phyloP scores from a whole-genome alignment of 2,888 invertebrate species.

The Drosophila nr. fundita region DNA sequence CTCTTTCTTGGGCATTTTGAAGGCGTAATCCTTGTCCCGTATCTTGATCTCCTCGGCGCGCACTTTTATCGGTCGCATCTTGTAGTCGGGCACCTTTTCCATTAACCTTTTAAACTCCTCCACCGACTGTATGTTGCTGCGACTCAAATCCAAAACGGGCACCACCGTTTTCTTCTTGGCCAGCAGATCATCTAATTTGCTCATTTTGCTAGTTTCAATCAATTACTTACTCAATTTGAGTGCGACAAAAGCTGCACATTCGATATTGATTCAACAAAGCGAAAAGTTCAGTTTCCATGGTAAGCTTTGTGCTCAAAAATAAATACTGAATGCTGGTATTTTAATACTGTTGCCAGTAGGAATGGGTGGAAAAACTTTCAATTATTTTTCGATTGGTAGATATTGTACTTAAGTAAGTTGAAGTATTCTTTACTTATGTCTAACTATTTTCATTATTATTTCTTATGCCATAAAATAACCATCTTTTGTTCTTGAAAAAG shows the following conservation, averaged over 20 bases:
- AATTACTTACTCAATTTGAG: neutral
- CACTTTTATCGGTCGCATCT: slow-evolving; percentile 94
- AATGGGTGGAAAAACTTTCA: neutral
- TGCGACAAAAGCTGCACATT: no score
- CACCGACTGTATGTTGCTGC: slow-evolving; percentile 90
- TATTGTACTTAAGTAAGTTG: no score
- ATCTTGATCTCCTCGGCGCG: slow-evolving; percentile 91
- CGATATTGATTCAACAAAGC: slow-evolving; percentile 48
- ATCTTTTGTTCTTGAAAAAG: neutral
- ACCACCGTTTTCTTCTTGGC: slow-evolving; percentile 94
- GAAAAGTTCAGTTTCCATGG: slow-evolving; percentile 25
- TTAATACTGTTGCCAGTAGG: neutral
- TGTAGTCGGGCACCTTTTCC: slow-evolving; percentile 95
- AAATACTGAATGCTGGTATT: slow-evolving; percentile 21
- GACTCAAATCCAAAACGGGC: slow-evolving; percentile 93
- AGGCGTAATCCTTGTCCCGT: slow-evolving; percentile 90
- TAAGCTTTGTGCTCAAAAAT: neutral
- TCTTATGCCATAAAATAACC: neutral
- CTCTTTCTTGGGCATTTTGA: slow-evolving; percentile 91
- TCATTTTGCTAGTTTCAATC: slow-evolving; percentile 76
- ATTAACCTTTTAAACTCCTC: slow-evolving; percentile 93
- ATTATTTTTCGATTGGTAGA: neutral
- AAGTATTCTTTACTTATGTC: no score
- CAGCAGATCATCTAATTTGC: slow-evolving; percentile 93
- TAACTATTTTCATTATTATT: no score